phyloP scores from a whole-genome alignment of 2,797 vertebrate genomes.

The Macropus fuliginosus region DNA sequence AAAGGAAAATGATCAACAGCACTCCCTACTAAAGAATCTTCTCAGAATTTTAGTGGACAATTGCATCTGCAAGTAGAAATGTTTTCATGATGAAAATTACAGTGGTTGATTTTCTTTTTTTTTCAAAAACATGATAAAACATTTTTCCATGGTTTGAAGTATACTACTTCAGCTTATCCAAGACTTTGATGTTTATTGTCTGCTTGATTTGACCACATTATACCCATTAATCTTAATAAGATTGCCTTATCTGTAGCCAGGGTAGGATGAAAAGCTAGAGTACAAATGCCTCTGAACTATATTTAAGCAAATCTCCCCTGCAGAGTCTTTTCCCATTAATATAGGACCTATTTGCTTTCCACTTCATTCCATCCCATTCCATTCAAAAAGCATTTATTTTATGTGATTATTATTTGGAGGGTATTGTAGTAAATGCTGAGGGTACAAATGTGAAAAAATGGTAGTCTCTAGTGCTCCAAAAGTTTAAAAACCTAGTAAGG shows the following conservation, averaged over 20 bases:
- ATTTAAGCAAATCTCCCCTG: not conserved
- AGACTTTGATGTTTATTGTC: not conserved
- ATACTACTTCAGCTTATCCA: accelerated
- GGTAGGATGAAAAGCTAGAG: not conserved
- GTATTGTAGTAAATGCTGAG: not conserved
- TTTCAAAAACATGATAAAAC: not conserved
- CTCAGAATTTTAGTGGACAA: not conserved
- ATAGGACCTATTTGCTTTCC: not conserved
- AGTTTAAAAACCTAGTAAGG: not conserved
- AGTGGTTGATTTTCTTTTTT: not conserved
- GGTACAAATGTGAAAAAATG: not conserved
- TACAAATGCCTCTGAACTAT: not conserved
- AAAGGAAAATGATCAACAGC: not conserved
- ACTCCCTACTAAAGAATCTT: not conserved
- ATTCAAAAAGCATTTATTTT: not conserved
- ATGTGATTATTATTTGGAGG: not conserved
- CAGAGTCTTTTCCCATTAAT: not conserved
- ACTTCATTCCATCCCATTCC: not conserved
- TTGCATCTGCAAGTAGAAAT: not conserved
- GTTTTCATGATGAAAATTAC: accelerated
- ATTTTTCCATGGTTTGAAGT: not conserved
- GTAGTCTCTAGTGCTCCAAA: no score
- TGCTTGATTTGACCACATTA: not conserved
- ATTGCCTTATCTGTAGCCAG: not conserved
- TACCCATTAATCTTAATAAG: not conserved